phyloP scores from a whole-genome alignment of 37 sponge, comb jelly and placozoan species.

The Cladorhizidae sp. region DNA sequence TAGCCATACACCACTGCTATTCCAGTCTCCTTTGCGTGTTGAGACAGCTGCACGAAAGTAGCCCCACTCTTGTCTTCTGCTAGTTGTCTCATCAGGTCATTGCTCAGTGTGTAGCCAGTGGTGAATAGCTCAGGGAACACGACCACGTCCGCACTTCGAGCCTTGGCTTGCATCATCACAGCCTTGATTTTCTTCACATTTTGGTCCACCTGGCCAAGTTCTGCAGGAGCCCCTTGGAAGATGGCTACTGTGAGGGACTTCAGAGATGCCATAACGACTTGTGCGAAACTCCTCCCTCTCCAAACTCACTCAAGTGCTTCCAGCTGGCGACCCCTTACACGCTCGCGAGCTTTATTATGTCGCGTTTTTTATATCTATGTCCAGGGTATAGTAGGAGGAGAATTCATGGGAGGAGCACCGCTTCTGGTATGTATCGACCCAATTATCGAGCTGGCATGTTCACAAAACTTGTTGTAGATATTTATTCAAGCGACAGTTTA shows the following conservation, averaged over 20 bases:
- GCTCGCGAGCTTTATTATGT: too few relatives aligned
- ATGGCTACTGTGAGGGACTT: constrained; percentile 23
- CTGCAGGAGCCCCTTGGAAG: constrained; percentile 31
- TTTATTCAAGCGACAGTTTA: too few relatives aligned
- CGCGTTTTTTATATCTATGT: too few relatives aligned
- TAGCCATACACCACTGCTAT: constrained; percentile 66
- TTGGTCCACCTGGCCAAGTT: constrained; percentile 4
- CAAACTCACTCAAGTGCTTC: too few relatives aligned
- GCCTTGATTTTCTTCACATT: constrained; percentile 55
- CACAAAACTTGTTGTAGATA: too few relatives aligned
- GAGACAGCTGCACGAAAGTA: constrained; percentile 45
- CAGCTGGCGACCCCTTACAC: too few relatives aligned
- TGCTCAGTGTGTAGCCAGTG: constrained; percentile 40
- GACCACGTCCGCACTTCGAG: constrained; percentile 36
- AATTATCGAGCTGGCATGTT: too few relatives aligned
- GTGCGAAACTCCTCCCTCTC: too few relatives aligned
- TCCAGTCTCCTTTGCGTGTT: constrained; percentile 17
- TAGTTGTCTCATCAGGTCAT: constrained; percentile 28
- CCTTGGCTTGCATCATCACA: constrained; percentile 25
- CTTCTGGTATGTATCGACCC: too few relatives aligned
- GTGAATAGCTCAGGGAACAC: constrained; percentile 66
- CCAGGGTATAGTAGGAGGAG: too few relatives aligned
- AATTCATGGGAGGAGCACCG: too few relatives aligned
- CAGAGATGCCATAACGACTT: too few relatives aligned
- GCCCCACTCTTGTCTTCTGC: constrained; percentile 44